Conservation (phyloP, 2,113 vertebrate species). For the Dicrurus megarhynchus region DNA sequence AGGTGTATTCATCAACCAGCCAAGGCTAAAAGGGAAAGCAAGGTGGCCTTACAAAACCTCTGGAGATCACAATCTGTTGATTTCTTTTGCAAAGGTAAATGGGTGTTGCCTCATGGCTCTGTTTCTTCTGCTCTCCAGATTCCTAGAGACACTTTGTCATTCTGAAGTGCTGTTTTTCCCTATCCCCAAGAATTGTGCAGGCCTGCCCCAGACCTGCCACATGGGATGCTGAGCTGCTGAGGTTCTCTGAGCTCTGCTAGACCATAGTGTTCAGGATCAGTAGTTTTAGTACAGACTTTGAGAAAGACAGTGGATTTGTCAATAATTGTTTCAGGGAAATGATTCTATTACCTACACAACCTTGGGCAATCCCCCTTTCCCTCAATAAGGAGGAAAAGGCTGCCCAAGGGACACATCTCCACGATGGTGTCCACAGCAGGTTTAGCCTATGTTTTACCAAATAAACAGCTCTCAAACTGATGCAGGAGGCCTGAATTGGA, state of each 20-base stretch:
- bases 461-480: neutral
- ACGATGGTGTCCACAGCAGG: neutral
- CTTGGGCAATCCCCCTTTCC: neutral
- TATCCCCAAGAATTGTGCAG: neutral
- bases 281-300: neutral
- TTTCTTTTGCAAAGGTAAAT: neutral
- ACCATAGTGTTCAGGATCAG: neutral
- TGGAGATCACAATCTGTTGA: neutral
- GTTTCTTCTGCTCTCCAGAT: neutral
- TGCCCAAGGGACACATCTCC: neutral
- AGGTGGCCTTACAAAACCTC: neutral
- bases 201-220: neutral
- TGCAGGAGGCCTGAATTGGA: neutral
- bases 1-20: neutral
- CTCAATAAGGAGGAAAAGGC: neutral
- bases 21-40: neutral
- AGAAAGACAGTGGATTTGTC: neutral
- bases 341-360: neutral
- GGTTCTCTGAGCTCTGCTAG: neutral
- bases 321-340: neutral
- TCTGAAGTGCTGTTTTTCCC: neutral
- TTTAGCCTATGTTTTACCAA: neutral
- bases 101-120: neutral
- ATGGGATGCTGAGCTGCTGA: neutral
- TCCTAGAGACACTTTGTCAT: neutral